phyloP scores from a whole-genome alignment of 2,113 vertebrate genomes.

The Peromyscus californicus region DNA sequence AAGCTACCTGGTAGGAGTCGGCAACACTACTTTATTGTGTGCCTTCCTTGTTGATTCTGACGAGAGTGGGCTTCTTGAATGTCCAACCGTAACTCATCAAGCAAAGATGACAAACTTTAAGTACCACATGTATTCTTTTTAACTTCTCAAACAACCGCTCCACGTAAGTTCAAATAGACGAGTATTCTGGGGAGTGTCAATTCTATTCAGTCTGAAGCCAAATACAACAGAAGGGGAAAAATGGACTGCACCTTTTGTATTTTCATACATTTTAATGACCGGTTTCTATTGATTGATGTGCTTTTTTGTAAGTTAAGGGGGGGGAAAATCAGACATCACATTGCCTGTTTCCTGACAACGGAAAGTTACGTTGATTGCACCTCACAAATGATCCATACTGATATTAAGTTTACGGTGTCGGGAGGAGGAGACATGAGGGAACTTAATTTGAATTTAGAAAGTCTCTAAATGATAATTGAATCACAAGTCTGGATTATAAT shows the following conservation, averaged over 20 bases:
- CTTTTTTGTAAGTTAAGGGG: constrained; percentile 77
- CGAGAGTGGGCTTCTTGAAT: constrained; percentile 76
- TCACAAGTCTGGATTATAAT: constrained; percentile 99
- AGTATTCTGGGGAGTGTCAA: constrained; percentile 56
- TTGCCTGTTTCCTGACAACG: constrained; percentile 77
- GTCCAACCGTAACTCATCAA: constrained; percentile 71
- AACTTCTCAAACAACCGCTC: constrained; percentile 67
- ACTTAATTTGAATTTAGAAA: constrained; percentile 91
- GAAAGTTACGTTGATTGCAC: constrained; percentile 83
- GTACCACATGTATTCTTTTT: constrained; percentile 46
- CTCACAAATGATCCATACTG: constrained; percentile 82
- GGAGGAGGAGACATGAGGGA: constrained; percentile 74
- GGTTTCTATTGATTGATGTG: constrained; percentile 73
- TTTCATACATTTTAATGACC: constrained; percentile 86
- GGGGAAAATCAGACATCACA: constrained; percentile 68
- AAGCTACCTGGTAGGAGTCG: not conserved
- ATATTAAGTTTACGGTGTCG: constrained; percentile 78
- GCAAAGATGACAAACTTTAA: constrained; percentile 71
- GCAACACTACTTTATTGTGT: constrained; percentile 40
- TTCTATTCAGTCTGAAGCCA: constrained; percentile 79
- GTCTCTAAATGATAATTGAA: constrained; percentile 97
- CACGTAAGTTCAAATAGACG: constrained; percentile 80
- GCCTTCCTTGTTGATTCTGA: not conserved
- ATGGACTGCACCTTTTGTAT: constrained; percentile 71
- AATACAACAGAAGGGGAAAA: constrained; percentile 79